A percentile compares a stretch with the other conserved stretches of the same genome.
These are phyloP conservation scores for Cyclophora punctaria DNA, from an alignment of 2,888 invertebrate species.

Conservation along the genomic window DNA sequence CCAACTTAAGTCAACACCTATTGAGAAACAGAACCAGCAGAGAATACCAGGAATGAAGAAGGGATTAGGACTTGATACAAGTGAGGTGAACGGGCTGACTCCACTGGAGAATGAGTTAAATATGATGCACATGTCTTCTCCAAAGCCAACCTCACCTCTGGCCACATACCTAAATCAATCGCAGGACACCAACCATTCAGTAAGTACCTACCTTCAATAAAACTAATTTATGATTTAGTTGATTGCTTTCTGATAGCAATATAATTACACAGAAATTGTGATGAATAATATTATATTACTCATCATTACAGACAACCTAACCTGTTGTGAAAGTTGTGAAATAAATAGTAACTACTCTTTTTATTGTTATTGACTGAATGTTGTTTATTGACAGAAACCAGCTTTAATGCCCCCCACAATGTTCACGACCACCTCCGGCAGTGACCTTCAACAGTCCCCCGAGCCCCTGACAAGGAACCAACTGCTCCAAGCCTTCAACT, in stretches of 20 bases:
- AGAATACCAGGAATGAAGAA: conserved; percentile 54
- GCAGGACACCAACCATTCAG: conserved; percentile 53
- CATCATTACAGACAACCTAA: too few species aligned
- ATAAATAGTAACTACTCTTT: too few species aligned
- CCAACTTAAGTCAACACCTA: conserved; percentile 56
- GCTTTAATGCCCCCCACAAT: conserved; percentile 90
- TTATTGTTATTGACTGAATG: conserved; percentile 37
- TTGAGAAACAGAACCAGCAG: conserved; percentile 56
- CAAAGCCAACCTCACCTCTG: conserved; percentile 72
- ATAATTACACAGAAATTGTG: conserved; percentile 32
- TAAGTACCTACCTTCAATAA: conserved; percentile 31
- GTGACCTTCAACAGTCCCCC: conserved; percentile 57
- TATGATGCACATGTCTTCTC: conserved; percentile 72
- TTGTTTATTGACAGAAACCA: conserved; percentile 68
- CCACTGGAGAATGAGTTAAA: conserved; percentile 69
- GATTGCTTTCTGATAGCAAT: conserved; percentile 33
- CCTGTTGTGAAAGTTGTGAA: too few species aligned
- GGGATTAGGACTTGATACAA: conserved; percentile 32
- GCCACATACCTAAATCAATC: conserved; percentile 71
- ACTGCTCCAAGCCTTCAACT: conserved; percentile 90
- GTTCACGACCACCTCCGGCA: conserved; percentile 80
- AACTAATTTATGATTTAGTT: background rate
- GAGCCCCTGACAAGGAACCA: conserved; percentile 92
- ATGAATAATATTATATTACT: too few species aligned
- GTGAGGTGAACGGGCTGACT: conserved; percentile 55